Evolutionary conservation across 2,888 invertebrate species (phyloP).

Genomic region (Caenorhabditis sp.): DNA sequence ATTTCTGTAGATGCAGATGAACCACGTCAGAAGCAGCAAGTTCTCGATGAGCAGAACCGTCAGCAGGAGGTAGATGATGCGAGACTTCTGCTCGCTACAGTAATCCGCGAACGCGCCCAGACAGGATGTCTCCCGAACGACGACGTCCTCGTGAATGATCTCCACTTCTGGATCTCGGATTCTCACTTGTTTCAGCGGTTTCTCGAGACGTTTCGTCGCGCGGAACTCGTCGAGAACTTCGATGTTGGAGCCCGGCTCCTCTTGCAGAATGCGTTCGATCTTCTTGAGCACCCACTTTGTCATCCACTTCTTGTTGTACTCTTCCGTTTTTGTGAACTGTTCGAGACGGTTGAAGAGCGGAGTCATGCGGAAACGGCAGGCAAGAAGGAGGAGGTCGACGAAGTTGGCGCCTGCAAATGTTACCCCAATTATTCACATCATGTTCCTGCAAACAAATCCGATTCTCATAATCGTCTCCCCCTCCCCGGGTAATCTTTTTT

Average conservation of each 20-base stretch:
- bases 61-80: conserved; percentile 9
- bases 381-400: conserved; percentile 17
- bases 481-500: not conserved
- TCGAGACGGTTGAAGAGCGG: conserved; percentile 1
- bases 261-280: conserved; percentile 15
- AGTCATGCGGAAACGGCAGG: conserved; percentile 17
- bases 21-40: conserved; percentile 4
- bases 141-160: not conserved
- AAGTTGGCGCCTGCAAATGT: conserved; percentile 11
- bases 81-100: conserved; percentile 7
- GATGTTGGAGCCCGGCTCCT: conserved; percentile 10
- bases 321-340: conserved; percentile 8
- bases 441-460: not conserved
- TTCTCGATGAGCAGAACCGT: conserved; percentile 19
- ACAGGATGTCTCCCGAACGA: not conserved
- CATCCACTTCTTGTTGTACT: conserved; percentile 19
- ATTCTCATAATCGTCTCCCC: not conserved
- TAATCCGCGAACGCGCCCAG: not conserved
- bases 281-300: not conserved
- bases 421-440: not conserved
- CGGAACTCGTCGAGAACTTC: conserved; percentile 28
- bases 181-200: conserved; percentile 19
- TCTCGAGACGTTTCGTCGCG: not conserved
- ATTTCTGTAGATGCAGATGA: not conserved
- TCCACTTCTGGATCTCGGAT: conserved; percentile 19